phyloP scores from a whole-genome alignment of 2,113 vertebrate species.

The Rattus norvegicus region DNA sequence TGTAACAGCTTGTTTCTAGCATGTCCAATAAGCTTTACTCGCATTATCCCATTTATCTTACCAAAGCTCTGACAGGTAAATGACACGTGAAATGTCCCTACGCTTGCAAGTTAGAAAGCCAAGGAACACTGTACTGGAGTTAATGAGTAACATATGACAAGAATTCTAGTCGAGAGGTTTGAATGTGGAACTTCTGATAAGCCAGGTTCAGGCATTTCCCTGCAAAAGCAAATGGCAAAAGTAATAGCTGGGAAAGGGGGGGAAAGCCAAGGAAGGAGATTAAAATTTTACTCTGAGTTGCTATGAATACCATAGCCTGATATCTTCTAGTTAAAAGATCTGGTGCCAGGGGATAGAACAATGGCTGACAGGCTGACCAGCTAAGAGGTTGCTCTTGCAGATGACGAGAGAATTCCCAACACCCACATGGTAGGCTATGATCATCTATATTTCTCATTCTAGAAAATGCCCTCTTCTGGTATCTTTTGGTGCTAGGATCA shows the following conservation, averaged over 20 bases:
- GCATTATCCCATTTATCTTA: conserved; percentile 59
- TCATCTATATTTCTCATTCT: neutral
- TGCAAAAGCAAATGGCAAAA: neutral
- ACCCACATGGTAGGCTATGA: no score
- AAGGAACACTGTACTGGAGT: neutral
- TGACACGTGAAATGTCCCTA: neutral
- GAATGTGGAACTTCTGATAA: neutral
- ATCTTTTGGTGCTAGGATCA: neutral
- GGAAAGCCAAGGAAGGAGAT: neutral
- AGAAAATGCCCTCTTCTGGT: neutral
- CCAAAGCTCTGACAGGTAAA: neutral
- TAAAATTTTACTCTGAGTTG: neutral
- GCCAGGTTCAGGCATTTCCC: no score
- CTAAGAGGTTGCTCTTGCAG: neutral
- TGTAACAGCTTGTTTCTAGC: conserved; percentile 9
- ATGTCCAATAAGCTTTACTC: neutral
- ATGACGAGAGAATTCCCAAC: neutral
- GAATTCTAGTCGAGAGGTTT: no score
- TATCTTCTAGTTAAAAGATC: neutral
- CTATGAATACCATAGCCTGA: neutral
- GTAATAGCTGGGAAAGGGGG: neutral
- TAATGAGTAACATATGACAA: neutral
- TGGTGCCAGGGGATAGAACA: no score
- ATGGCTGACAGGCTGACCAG: neutral
- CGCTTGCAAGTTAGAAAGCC: conserved; percentile 32